Evolutionary conservation across 1,140 invertebrate species (phyloP).

Genomic region (Hycleus phaleratus): DNA sequence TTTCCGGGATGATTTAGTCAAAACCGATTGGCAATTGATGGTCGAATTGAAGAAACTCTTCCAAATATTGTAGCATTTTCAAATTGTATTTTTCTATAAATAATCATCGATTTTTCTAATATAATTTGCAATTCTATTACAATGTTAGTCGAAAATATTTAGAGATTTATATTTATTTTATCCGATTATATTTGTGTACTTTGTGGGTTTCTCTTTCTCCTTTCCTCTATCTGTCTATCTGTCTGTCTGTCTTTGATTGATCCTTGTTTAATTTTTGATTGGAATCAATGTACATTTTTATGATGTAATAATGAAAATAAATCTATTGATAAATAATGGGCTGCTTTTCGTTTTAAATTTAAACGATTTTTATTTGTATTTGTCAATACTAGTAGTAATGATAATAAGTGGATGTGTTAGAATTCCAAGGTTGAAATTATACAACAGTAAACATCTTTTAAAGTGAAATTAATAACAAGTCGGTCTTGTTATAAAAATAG

Average conservation of each 20-base stretch:
- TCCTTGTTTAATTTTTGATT: no score
- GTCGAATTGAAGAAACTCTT: slow-evolving; percentile 97
- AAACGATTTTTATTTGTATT: no score
- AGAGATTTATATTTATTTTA: background rate
- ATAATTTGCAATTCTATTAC: background rate
- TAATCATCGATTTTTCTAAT: no score
- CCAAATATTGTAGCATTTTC: slow-evolving; percentile 70
- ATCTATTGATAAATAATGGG: background rate
- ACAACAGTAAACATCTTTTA: slow-evolving; percentile 7
- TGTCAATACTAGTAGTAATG: no score
- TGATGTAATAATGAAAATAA: background rate
- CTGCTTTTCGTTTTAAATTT: no score
- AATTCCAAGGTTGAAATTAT: slow-evolving; percentile 8
- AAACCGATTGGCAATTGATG: slow-evolving; percentile 96
- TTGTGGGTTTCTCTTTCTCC: background rate
- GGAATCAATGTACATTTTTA: background rate
- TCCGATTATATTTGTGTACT: background rate
- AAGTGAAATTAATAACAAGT: slow-evolving; percentile 7
- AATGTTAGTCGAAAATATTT: background rate
- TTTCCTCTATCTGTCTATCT: background rate
- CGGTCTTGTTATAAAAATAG: slow-evolving; percentile 8
- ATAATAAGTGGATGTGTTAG: slow-evolving; percentile 1
- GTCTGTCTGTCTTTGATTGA: background rate
- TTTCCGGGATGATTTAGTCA: slow-evolving; percentile 94
- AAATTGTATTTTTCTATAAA: slow-evolving; percentile 17